phyloP scores from a whole-genome alignment of 2,888 invertebrate genomes.

The Drosophila sordidapex region DNA sequence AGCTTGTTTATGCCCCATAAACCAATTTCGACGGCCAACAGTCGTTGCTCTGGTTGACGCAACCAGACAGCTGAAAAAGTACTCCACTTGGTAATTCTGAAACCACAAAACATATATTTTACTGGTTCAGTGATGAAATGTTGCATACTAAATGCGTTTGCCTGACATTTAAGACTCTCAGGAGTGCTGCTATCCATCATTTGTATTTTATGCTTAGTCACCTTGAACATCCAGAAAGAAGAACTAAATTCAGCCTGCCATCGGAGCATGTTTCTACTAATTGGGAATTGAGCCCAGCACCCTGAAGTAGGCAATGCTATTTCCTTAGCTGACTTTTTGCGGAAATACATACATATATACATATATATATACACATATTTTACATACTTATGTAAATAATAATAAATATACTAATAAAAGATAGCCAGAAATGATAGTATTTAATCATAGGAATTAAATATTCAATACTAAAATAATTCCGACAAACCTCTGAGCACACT shows the following conservation, averaged over 20 bases:
- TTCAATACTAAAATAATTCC: background rate
- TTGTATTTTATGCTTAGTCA: background rate
- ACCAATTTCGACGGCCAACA: conserved; percentile 8
- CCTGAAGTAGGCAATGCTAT: background rate
- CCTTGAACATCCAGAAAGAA: too few relatives aligned
- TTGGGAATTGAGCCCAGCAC: background rate
- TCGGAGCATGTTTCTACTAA: background rate
- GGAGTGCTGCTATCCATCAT: background rate
- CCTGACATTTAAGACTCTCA: background rate
- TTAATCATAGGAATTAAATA: background rate
- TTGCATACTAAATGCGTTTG: background rate
- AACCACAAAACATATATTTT: background rate
- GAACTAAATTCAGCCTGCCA: background rate
- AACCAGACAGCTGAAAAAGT: conserved; percentile 3
- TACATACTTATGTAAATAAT: too few relatives aligned
- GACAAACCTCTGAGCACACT: background rate
- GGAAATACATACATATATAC: background rate
- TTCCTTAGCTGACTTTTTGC: background rate
- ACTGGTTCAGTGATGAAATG: background rate
- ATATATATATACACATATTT: background rate
- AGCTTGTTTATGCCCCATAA: conserved; percentile 7
- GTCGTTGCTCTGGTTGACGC: conserved; percentile 4
- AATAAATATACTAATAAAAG: too few relatives aligned
- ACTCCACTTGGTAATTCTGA: conserved; percentile 15
- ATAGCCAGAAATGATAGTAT: background rate